Base-by-base conservation (phyloP, 1,140 invertebrate species). In the Atta texana region DNA sequence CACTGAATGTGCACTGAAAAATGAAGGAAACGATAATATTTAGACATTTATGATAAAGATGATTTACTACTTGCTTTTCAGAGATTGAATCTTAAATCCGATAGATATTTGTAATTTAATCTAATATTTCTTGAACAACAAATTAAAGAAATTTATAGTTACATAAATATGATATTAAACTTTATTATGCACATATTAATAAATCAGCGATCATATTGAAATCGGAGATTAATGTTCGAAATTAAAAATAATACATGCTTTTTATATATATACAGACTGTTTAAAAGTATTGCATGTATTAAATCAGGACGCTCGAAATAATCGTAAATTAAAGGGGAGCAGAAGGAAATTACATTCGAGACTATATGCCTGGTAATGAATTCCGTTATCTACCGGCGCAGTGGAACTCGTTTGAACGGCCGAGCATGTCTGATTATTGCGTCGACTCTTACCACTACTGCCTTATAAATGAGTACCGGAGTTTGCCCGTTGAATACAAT, bases 351-450 rank as follows among this genome's bases (percentile, higher is more conserved):
- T 66, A 64, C 82, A 59, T 77, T 72, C 7, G 34, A 39, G 72
- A 49, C 49, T 78, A 31, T 85, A 66, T 49, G 71, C 28, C 59
- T 64, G 72, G 49, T 78, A 85, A 85, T 78, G 82, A 85, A 85
- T 85, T 85, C 74, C 49, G 59, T 77, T 85, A 85, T 85, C 82
- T 77, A 21, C 63, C 21, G 44, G 74, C 59, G 75, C 74, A 85
- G 59, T 66, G 80, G n/a, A 85, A 85, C 82, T 77, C 63, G 74
- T 85, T 85, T 75, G 71, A 66, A 78, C 49, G 51, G 74, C 51
- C 82, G 49, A 78, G 59, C 82, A 49, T 78, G 74, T 78, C 82
- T 78, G 82, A 85, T 85, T 78, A 85, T 78, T 85, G 82, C 82
- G 75, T 49, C 72, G 82, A 78, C 82, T 78, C 63, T 78, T 64